Base-by-base conservation (phyloP, 1,140 invertebrate species). In the Pachypsylla venusta region DNA sequence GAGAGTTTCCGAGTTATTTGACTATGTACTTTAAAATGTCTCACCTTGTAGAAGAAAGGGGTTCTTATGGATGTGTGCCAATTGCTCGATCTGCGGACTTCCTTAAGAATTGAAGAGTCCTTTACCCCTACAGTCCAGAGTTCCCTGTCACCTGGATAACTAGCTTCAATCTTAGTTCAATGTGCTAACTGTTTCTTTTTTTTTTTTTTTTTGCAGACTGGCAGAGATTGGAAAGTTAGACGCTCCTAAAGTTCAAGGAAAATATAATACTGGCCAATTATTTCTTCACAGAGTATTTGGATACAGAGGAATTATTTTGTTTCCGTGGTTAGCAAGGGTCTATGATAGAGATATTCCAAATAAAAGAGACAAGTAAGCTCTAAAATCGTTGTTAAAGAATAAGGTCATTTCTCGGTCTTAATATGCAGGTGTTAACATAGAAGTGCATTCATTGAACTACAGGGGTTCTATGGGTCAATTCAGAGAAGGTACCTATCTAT, bases 241-340 rank as follows among this genome's bases (percentile, higher is more conserved):
- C 73, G 73, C 80, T 53, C 87, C 89, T 35, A 93, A 92, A 76
- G 70, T 83, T 40, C 79, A 86, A 62, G 89, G 89, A 35, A 89
- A 92, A 75, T 97, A 96, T 77, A 87, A 92, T 67, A 93, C 93
- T 13, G 93, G 93, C 26, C 93, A 97, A 73, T 74, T 96, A 40
- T 96, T 98, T 70, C 75, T 98, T 20, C 94, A 98, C 70, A 81
- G 87, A 68, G 84, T 97, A 16, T 98, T 98, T 76, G 92, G 93
- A 14, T 98, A 98, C 71, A 76, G 94, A 66, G 93, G 94, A 12
- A 91, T 97, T 5, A 83, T 96, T 60, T 75, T 98, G 20, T 97
- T 97, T 72, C 93, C 93, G 3, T 98, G 93, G 93, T 73, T 88
- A 40, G 93, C 93, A 2, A 79, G 85, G 70, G 92, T 97, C 12